Evolutionary conservation across 1,140 invertebrate species (phyloP).

Genomic region (Orius insidiosus): DNA sequence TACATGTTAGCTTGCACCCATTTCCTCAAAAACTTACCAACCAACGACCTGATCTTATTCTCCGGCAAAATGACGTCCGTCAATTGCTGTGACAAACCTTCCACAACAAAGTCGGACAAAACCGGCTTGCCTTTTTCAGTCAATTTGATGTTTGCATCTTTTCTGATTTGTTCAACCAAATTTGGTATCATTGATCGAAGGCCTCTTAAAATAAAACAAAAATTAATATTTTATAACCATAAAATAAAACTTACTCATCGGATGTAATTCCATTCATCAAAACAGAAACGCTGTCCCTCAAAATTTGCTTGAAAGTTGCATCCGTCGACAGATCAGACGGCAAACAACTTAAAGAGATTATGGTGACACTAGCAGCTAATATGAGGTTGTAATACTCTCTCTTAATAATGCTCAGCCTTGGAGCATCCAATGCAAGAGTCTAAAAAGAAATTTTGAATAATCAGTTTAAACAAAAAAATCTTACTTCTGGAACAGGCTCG

Average conservation of each 20-base stretch:
- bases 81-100: background rate
- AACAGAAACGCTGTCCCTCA: background rate
- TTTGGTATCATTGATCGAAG: slow-evolving; percentile 1
- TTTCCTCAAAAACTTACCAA: background rate
- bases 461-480: too few relatives aligned
- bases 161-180: slow-evolving; percentile 6
- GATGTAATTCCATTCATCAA: slow-evolving; percentile 4
- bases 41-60: slow-evolving; percentile 4
- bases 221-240: too few relatives aligned
- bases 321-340: slow-evolving; percentile 2
- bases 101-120: background rate
- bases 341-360: slow-evolving; percentile 5
- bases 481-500: slow-evolving; percentile 7
- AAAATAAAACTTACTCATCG: background rate
- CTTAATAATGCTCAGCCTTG: slow-evolving; percentile 6
- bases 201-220: too few relatives aligned
- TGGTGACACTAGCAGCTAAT: background rate
- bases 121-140: background rate
- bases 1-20: too few relatives aligned
- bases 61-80: background rate
- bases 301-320: background rate
- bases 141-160: slow-evolving; percentile 6
- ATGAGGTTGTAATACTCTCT: slow-evolving; percentile 5
- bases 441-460: too few relatives aligned
- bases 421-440: slow-evolving; percentile 9